Base-by-base conservation (phyloP, 2,888 invertebrate species). In the Heliconius ismenius region DNA sequence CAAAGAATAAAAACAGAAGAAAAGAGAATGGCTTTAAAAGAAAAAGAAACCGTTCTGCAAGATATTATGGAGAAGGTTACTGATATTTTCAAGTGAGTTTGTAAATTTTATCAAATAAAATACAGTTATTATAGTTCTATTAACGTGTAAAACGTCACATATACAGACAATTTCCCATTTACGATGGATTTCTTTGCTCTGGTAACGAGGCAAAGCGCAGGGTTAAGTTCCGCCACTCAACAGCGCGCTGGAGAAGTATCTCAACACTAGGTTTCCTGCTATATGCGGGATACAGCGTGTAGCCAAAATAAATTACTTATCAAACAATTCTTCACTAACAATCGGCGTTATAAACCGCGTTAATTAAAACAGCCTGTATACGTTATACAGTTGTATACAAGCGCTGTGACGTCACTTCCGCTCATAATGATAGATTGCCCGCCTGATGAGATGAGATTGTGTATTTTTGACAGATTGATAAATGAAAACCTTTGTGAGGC, bases 71-170 rank as follows among this genome's bases (percentile, higher is more conserved):
- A 83, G 9, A 85, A 88, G 24, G 85, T 93, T 28, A 74, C 76
- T 13, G 91, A 91, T 0, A 86, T 93, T 15, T 93, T 93, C 80
- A 87, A 85, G 93, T 93, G 75, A 86, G 87, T 86, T 54, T 28
- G 2, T 6, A 63, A 74, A 80, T 76, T 63, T 26, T 10, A 54
- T 21, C 2, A 54, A 54, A 43, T 43, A 18, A 43, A 18, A 4
- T 9, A 54, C 21, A 21, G 10, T 54, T 54, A 54, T 54, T 54
- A 54, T 54, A 54, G n/a, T 54, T 21, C 21, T n/a, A 10, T 58
- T 49, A 49, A 18, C 6, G 7, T 21, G 49, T 18, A 49, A 3
- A 43, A 43, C 43, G 15, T 43, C 43, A 43, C 15, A 43, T 15
- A 39, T 39, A 39, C 13, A 2, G 18, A 21, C 7, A 18, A 0